Conservation (phyloP, 2,888 invertebrate species). For the Caenorhabditis macrosperma region DNA sequence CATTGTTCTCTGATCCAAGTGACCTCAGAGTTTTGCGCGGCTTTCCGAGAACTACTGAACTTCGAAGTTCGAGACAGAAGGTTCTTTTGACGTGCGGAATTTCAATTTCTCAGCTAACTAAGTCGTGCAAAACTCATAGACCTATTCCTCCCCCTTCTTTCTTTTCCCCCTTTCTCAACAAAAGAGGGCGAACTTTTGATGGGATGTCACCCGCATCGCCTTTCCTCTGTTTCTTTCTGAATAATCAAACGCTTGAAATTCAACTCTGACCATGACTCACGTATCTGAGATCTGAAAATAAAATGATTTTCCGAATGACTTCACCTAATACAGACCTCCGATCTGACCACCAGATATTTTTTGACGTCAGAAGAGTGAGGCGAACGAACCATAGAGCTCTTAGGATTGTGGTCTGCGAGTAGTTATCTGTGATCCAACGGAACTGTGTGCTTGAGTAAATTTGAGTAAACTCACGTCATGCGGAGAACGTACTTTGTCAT, state of each 20-base stretch:
- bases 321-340: neutral
- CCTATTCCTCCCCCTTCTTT: too few relatives aligned
- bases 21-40: neutral
- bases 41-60: too few relatives aligned
- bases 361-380: neutral
- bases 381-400: neutral
- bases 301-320: neutral
- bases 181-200: too few relatives aligned
- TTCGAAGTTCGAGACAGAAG: too few relatives aligned
- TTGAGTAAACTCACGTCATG: constrained; percentile 33
- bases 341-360: neutral
- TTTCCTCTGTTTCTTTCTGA: too few relatives aligned
- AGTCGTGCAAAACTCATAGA: too few relatives aligned
- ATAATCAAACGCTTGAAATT: too few relatives aligned
- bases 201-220: too few relatives aligned
- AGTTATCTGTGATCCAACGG: too few relatives aligned
- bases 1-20: neutral
- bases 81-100: too few relatives aligned
- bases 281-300: neutral
- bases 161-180: too few relatives aligned
- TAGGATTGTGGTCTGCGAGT: neutral
- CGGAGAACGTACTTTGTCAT: constrained; percentile 18
- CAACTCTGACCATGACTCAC: neutral
- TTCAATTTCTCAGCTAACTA: too few relatives aligned
- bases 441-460: neutral